Conservation (phyloP, 2,113 vertebrate species). For the Prionailurus bengalensis region DNA sequence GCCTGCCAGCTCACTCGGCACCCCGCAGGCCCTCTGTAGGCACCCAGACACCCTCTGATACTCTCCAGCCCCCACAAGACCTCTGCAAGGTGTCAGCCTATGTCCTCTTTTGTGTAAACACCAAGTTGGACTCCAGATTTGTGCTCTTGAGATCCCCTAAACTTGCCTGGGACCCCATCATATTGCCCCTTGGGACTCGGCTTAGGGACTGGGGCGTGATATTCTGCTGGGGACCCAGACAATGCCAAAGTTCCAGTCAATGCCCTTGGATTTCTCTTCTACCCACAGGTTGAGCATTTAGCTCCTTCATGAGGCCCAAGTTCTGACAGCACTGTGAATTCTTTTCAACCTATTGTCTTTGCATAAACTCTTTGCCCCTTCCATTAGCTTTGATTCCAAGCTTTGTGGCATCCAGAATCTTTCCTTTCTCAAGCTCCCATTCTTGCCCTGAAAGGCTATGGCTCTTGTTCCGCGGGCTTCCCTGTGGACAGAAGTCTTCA, state of each 20-base stretch:
- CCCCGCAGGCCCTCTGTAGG: neutral
- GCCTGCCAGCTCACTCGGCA: neutral
- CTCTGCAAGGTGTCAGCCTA: neutral
- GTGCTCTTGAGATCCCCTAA: neutral
- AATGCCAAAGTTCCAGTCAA: neutral
- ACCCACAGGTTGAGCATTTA: neutral
- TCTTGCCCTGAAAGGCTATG: neutral
- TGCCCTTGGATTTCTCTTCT: neutral
- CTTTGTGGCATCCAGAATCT: neutral
- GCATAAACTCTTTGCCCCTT: neutral
- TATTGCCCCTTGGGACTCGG: neutral
- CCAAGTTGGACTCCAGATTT: neutral
- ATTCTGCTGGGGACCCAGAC: neutral
- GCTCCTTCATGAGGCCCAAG: neutral
- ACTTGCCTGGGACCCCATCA: neutral
- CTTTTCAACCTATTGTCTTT: neutral
- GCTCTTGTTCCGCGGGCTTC: neutral
- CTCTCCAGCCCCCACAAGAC: accelerated
- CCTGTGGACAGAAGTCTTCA: neutral
- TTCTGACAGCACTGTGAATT: neutral
- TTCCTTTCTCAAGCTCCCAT: neutral
- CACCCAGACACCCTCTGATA: neutral
- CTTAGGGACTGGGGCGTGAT: neutral
- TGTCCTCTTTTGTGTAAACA: neutral
- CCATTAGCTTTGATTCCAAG: neutral